phyloP scores from a whole-genome alignment of 2,113 vertebrate genomes.

The Mohoua ochrocephala region DNA sequence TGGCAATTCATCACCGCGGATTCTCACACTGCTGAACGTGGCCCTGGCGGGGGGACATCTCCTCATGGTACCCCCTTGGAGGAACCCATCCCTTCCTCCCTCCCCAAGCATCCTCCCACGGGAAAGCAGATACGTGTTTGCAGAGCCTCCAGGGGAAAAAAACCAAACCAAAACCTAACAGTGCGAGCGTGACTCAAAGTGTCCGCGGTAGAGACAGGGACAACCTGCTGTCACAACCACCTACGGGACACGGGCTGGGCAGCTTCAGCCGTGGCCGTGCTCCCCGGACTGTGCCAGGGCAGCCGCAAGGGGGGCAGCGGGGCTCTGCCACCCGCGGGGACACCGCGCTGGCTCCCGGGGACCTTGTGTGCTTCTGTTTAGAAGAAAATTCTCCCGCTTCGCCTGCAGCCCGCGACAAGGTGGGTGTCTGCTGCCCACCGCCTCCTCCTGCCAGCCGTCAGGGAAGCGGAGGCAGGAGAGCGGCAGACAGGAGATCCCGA shows the following conservation, averaged over 20 bases:
- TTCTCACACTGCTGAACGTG: slow-evolving; percentile 50
- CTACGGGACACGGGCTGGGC: background rate
- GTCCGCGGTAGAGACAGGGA: background rate
- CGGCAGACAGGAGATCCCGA: background rate
- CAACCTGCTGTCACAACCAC: background rate
- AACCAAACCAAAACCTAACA: background rate
- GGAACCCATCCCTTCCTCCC: background rate
- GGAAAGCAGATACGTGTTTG: background rate
- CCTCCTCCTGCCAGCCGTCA: background rate
- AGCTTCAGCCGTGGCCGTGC: background rate
- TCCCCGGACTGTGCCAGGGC: background rate
- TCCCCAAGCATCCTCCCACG: background rate
- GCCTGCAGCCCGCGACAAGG: background rate
- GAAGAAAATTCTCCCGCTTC: background rate
- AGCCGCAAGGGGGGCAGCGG: background rate
- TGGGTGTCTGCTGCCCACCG: background rate
- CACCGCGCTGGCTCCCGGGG: background rate
- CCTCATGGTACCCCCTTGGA: background rate
- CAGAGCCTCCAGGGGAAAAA: background rate
- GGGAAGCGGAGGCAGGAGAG: background rate
- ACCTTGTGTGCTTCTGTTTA: background rate
- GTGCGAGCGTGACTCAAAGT: background rate
- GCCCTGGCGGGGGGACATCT: background rate
- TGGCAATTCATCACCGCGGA: slow-evolving; percentile 44
- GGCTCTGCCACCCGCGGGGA: background rate